These are phyloP conservation scores for Agonopterix alstromeriana DNA, from an alignment of 2,888 invertebrate species.

Conservation along the genomic window DNA sequence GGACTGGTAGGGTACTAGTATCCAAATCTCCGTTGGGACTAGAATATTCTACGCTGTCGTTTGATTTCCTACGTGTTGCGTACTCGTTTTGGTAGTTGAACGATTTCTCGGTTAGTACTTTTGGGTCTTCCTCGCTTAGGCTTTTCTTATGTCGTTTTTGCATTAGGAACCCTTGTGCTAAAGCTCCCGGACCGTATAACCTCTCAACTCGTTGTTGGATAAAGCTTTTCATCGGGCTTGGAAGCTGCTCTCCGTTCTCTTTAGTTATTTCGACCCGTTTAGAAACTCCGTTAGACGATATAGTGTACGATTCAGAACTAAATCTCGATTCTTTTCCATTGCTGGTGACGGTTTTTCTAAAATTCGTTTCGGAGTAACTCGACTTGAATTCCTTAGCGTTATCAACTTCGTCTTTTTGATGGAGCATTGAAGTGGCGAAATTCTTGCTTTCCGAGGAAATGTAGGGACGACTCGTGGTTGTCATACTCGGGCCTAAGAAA, in stretches of 20 bases:
- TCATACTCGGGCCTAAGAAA: conserved; percentile 66
- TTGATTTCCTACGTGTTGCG: conserved; percentile 38
- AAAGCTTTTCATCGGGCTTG: conserved; percentile 82
- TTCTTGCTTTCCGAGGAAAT: conserved; percentile 60
- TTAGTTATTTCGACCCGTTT: conserved; percentile 68
- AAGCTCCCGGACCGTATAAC: conserved; percentile 90
- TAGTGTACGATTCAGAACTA: conserved; percentile 62
- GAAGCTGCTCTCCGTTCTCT: conserved; percentile 62
- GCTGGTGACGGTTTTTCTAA: conserved; percentile 53
- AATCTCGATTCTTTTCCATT: conserved; percentile 54
- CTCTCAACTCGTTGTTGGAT: conserved; percentile 93
- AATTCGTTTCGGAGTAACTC: conserved; percentile 68
- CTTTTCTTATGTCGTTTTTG: conserved; percentile 75
- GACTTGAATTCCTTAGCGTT: conserved; percentile 67
- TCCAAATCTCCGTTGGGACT: conserved; percentile 51
- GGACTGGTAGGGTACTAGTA: conserved; percentile 79
- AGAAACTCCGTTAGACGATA: conserved; percentile 64
- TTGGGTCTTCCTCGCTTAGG: conserved; percentile 55
- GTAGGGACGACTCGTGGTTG: conserved; percentile 56
- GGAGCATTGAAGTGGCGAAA: conserved; percentile 62
- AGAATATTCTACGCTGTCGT: conserved; percentile 33
- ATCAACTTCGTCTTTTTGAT: conserved; percentile 63
- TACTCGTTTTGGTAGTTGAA: conserved; percentile 51
- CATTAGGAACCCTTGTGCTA: conserved; percentile 90
- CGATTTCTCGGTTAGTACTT: conserved; percentile 58